A percentile compares a stretch with the other conserved stretches of the same genome.
Evolutionary conservation across 1,140 invertebrate genomes (phyloP).

Genomic region (Pemphigus obesinymphae): DNA sequence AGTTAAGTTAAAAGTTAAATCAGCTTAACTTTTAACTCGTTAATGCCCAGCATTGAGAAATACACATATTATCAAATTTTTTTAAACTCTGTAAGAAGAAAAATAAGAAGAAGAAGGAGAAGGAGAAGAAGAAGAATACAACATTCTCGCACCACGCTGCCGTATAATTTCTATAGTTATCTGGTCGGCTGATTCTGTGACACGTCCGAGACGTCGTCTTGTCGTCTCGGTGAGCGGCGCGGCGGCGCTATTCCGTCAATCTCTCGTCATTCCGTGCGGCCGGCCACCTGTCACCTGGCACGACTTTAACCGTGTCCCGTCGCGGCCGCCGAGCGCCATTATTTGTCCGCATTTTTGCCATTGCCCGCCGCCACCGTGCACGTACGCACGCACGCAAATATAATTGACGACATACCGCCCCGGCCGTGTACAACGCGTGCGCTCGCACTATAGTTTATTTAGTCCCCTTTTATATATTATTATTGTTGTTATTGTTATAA

Average conservation of each 20-base stretch:
- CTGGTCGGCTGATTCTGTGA: conserved; percentile 29
- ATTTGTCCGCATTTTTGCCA: conserved; percentile 37
- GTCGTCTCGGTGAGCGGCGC: background rate
- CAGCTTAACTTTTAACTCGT: too few species aligned
- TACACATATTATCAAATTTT: too few species aligned
- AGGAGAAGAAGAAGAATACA: background rate
- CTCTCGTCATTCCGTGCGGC: conserved; percentile 22
- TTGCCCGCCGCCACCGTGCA: background rate
- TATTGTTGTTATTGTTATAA: too few species aligned
- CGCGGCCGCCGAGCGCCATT: conserved; percentile 11
- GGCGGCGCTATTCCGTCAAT: background rate
- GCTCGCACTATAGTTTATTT: too few species aligned
- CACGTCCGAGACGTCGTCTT: background rate
- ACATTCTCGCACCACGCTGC: background rate
- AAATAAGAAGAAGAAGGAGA: too few species aligned
- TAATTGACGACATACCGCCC: conserved; percentile 1
- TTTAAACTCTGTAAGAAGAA: too few species aligned
- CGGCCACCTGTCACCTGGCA: background rate
- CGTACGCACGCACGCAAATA: background rate
- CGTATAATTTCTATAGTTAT: background rate
- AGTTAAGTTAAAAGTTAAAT: too few species aligned
- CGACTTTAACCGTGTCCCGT: background rate
- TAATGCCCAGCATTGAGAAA: too few species aligned
- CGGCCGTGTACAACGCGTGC: background rate
- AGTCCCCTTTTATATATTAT: too few species aligned